Evolutionary conservation across 2,113 vertebrate genomes (phyloP).

Genomic region (Donacobius atricapilla): DNA sequence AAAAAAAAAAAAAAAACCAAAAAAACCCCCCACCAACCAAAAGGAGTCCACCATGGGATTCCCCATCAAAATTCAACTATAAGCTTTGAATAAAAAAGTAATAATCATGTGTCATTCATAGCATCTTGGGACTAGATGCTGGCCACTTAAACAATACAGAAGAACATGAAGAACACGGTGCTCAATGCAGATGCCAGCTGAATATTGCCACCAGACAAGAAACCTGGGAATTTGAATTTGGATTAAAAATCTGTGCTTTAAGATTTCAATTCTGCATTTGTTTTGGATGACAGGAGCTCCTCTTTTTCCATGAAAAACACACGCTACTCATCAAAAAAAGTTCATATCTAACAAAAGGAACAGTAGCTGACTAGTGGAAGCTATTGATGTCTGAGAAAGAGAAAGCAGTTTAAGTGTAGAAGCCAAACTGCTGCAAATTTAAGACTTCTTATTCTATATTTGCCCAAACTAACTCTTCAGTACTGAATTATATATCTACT

Average conservation of each 20-base stretch:
- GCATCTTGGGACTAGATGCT: not conserved
- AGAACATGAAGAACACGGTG: not conserved
- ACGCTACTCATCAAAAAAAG: not conserved
- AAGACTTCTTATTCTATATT: slow-evolving; percentile 16
- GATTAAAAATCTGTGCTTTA: not conserved
- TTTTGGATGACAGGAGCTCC: not conserved
- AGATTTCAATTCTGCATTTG: not conserved
- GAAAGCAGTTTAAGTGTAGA: not conserved
- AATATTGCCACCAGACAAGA: not conserved
- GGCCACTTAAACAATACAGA: not conserved
- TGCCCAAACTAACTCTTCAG: slow-evolving; percentile 48
- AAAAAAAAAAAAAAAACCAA: not conserved
- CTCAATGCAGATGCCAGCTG: not conserved
- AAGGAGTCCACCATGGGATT: not conserved
- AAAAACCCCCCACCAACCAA: not conserved
- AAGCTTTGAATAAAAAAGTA: not conserved
- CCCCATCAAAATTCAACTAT: not conserved
- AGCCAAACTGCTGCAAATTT: slow-evolving; percentile 44
- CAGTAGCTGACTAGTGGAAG: not conserved
- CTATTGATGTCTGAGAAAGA: not conserved
- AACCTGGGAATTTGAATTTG: not conserved
- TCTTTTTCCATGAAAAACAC: not conserved
- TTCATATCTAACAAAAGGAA: not conserved
- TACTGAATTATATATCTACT: slow-evolving; percentile 6
- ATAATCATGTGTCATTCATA: not conserved